Percentiles rank a stretch among this genome's conserved stretches.
phyloP scores from a whole-genome alignment of 2,888 invertebrate genomes.

The Caenorhabditis sp. region DNA sequence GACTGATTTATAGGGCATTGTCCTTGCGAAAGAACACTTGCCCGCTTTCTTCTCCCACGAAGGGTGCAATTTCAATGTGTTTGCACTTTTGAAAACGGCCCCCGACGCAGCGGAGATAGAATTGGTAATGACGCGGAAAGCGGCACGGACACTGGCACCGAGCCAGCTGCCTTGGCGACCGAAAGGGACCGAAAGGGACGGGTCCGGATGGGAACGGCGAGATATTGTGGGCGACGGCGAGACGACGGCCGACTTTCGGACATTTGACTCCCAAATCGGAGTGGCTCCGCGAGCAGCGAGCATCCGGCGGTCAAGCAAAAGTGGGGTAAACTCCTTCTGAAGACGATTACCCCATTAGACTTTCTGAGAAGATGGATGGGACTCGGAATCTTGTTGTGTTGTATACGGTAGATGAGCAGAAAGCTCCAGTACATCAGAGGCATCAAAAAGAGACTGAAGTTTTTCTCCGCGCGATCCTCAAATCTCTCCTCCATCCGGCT shows the following conservation, averaged over 20 bases:
- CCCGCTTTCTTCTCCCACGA: neutral
- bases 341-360: too few relatives aligned
- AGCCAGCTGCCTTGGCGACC: constrained; percentile 50
- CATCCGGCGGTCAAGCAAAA: constrained; percentile 36
- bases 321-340: too few relatives aligned
- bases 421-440: too few relatives aligned
- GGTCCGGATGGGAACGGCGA: constrained; percentile 31
- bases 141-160: constrained; percentile 35
- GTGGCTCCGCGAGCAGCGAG: constrained; percentile 19
- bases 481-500: too few relatives aligned
- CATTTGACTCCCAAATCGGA: constrained; percentile 44
- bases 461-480: too few relatives aligned
- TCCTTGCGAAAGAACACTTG: constrained; percentile 35
- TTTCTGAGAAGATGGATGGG: neutral
- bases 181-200: too few relatives aligned
- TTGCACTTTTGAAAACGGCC: constrained; percentile 42
- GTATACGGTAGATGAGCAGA: neutral
- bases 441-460: too few relatives aligned
- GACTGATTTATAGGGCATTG: constrained; percentile 44
- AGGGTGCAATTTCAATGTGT: constrained; percentile 49
- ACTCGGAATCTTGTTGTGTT: neutral
- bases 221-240: constrained; percentile 18
- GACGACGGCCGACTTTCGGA: constrained; percentile 9
- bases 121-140: constrained; percentile 51
- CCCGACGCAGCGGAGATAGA: neutral